A percentile compares a stretch with the other conserved stretches of the same genome.
Conservation (phyloP, 1,140 invertebrate genomes). For the Drosophila insularis region DNA sequence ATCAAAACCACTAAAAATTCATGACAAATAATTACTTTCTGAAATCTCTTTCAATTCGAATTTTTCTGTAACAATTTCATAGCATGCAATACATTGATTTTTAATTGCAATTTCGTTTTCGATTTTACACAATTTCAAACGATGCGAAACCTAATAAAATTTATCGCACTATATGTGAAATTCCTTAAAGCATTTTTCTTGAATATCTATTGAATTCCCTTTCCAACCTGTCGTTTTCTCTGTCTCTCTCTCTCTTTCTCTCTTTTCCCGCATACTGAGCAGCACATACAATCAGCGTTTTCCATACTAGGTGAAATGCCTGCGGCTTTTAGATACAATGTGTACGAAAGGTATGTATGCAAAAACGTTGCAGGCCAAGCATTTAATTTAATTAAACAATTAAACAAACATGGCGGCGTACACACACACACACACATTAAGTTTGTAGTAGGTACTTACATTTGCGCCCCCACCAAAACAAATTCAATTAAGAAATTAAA, state of each 20-base stretch:
- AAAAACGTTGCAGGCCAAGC: slow-evolving; percentile 48
- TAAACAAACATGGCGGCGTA: slow-evolving; percentile 68
- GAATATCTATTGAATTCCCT: slow-evolving; percentile 6
- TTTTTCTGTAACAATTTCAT: background rate
- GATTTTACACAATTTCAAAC: background rate
- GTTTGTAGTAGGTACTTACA: background rate
- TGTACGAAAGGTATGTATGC: slow-evolving; percentile 33
- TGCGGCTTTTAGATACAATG: slow-evolving; percentile 17
- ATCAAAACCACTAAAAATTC: too few relatives aligned
- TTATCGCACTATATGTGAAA: background rate
- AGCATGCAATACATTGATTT: background rate
- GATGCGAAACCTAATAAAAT: background rate
- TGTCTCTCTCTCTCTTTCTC: too few relatives aligned
- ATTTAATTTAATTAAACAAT: slow-evolving; percentile 80
- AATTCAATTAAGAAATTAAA: slow-evolving; percentile 77
- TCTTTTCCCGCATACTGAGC: background rate
- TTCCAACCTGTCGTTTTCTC: background rate
- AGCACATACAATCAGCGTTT: slow-evolving; percentile 13
- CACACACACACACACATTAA: slow-evolving; percentile 17
- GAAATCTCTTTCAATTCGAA: too few relatives aligned
- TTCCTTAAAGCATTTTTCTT: background rate
- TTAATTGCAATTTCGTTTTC: background rate
- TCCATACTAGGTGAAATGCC: slow-evolving; percentile 12
- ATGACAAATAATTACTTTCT: too few relatives aligned
- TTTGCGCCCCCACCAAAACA: slow-evolving; percentile 43